Conservation (phyloP, 2,888 invertebrate genomes). For the Macrosoma leucophasiata region DNA sequence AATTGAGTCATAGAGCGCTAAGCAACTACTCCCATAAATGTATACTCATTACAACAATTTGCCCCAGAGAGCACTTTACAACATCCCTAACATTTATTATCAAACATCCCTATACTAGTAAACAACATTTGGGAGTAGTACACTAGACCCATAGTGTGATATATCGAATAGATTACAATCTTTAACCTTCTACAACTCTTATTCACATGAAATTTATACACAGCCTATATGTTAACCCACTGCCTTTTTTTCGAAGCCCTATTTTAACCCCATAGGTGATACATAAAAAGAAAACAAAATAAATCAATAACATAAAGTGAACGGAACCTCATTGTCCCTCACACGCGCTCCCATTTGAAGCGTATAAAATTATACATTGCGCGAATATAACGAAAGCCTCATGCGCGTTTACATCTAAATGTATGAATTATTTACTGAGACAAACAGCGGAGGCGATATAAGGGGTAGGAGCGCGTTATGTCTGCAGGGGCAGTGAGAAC, state of each 20-base stretch:
- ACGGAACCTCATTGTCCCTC: no score
- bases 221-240: slow-evolving; percentile 66
- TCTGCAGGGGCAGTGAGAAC: slow-evolving; percentile 51
- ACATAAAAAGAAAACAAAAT: no score
- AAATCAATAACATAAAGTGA: no score
- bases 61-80: slow-evolving; percentile 49
- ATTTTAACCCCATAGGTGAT: slow-evolving; percentile 17
- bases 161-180: slow-evolving; percentile 47
- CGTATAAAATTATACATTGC: no score
- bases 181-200: slow-evolving; percentile 47
- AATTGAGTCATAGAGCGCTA: slow-evolving; percentile 44
- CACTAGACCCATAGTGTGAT: slow-evolving; percentile 27
- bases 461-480: no score
- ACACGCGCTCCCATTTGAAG: no score
- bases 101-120: slow-evolving; percentile 34
- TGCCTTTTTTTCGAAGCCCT: slow-evolving; percentile 50
- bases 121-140: slow-evolving; percentile 46
- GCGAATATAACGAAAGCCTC: no score
- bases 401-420: no score
- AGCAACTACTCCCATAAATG: slow-evolving; percentile 48
- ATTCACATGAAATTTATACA: slow-evolving; percentile 57
- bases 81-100: slow-evolving; percentile 42
- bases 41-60: slow-evolving; percentile 47
- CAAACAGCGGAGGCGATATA: no score
- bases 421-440: no score